phyloP scores from a whole-genome alignment of 2,797 vertebrate genomes.

The Tarsius wallacei region DNA sequence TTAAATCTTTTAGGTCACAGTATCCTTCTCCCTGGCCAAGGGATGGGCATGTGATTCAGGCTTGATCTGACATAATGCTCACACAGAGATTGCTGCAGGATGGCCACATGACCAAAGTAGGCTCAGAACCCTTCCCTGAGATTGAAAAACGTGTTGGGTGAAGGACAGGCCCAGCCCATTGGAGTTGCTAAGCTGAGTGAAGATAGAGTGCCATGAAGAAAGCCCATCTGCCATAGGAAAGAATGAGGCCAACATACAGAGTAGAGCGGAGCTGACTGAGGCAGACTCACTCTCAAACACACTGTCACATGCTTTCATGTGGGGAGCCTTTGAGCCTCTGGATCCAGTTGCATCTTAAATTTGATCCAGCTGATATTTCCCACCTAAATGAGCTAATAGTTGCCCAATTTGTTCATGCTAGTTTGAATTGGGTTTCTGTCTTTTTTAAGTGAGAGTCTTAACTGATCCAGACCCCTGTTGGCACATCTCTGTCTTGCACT shows the following conservation, averaged over 20 bases:
- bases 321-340: not conserved
- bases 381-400: not conserved
- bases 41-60: not conserved
- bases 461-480: conserved; percentile 11
- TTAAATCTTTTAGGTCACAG: not conserved
- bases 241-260: not conserved
- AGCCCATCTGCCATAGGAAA: not conserved
- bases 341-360: not conserved
- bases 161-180: conserved; percentile 24
- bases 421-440: conserved; percentile 7
- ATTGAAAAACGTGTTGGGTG: not conserved
- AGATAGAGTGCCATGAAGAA: not conserved
- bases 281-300: not conserved
- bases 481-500: not conserved
- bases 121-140: conserved; percentile 45
- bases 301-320: not conserved
- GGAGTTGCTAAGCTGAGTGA: conserved; percentile 10
- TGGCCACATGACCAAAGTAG: not conserved
- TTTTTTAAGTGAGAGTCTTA: conserved; percentile 41
- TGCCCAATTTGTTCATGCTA: not conserved
- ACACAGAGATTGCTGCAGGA: conserved; percentile 20
- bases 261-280: not conserved
- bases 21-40: not conserved
- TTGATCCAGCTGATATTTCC: conserved; percentile 9
- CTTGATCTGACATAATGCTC: conserved; percentile 2